A percentile compares a stretch with the other conserved stretches of the same genome.
These are phyloP conservation scores for human (Homo sapiens) DNA, from an alignment of 2,113 vertebrate genomes.

Conservation along the genomic window DNA sequence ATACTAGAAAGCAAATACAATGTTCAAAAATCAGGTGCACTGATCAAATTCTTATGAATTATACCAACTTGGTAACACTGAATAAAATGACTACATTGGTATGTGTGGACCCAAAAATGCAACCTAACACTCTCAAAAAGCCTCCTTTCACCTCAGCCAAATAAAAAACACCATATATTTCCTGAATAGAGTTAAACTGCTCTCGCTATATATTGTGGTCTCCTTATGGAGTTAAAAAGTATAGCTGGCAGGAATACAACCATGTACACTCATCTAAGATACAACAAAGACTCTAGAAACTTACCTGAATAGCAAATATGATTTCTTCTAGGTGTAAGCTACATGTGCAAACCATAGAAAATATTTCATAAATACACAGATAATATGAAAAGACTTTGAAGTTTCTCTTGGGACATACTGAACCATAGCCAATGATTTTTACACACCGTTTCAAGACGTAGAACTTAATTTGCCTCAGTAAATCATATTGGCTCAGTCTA, in stretches of 20 bases:
- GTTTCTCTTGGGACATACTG: slow-evolving; percentile 4
- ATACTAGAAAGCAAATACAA: not conserved
- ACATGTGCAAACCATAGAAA: not conserved
- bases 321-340: not conserved
- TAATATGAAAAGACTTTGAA: not conserved
- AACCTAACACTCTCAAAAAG: not conserved
- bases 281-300: not conserved
- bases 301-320: not conserved
- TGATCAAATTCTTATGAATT: not conserved
- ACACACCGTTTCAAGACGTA: not conserved
- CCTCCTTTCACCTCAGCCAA: not conserved
- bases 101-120: not conserved
- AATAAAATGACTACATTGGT: not conserved
- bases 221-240: not conserved
- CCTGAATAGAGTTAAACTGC: not conserved
- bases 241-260: not conserved
- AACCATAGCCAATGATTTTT: not conserved
- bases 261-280: not conserved
- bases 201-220: rapidly evolving
- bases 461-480: not conserved
- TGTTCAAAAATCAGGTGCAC: not conserved
- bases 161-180: not conserved
- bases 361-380: not conserved
- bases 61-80: not conserved
- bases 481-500: not conserved